Conservation (phyloP, 2,888 invertebrate genomes). For the Halocaridina rubra region DNA sequence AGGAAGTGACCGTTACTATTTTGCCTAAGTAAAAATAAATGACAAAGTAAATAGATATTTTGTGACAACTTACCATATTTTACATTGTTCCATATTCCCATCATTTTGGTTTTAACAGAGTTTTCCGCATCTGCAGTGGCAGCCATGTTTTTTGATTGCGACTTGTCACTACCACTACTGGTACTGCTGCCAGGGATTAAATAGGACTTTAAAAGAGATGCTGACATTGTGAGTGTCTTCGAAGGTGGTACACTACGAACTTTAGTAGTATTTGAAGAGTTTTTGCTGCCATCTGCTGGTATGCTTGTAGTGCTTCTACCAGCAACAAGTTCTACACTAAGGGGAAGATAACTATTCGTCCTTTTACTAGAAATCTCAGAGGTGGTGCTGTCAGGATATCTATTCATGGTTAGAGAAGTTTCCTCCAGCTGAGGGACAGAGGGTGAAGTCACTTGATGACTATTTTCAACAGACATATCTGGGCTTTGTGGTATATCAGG, state of each 20-base stretch:
- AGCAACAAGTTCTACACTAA: conserved; percentile 43
- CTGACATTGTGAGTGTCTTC: conserved; percentile 40
- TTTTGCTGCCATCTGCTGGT: conserved; percentile 32
- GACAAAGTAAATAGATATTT: not conserved
- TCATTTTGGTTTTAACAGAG: conserved; percentile 79
- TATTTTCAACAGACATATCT: not conserved
- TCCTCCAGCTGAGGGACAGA: conserved; percentile 11
- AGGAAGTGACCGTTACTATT: not conserved
- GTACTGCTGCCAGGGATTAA: conserved; percentile 28
- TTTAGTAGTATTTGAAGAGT: not conserved
- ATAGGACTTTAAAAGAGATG: conserved; percentile 42
- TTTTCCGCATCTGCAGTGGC: conserved; percentile 41
- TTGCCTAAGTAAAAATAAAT: not conserved
- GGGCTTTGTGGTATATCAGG: conserved; percentile 25
- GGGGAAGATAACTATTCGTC: not conserved
- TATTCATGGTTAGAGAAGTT: not conserved
- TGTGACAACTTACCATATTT: conserved; percentile 77
- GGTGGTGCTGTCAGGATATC: not conserved
- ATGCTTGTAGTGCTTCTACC: conserved; percentile 29
- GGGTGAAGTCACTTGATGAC: not conserved
- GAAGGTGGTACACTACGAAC: conserved; percentile 35
- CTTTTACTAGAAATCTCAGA: not conserved
- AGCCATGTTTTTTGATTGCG: conserved; percentile 21
- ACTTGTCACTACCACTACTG: conserved; percentile 18
- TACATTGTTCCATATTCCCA: conserved; percentile 92